Percentiles rank a stretch among this genome's conserved stretches.
phyloP scores from a whole-genome alignment of 2,797 vertebrate species.

The Pachyuromys duprasi region DNA sequence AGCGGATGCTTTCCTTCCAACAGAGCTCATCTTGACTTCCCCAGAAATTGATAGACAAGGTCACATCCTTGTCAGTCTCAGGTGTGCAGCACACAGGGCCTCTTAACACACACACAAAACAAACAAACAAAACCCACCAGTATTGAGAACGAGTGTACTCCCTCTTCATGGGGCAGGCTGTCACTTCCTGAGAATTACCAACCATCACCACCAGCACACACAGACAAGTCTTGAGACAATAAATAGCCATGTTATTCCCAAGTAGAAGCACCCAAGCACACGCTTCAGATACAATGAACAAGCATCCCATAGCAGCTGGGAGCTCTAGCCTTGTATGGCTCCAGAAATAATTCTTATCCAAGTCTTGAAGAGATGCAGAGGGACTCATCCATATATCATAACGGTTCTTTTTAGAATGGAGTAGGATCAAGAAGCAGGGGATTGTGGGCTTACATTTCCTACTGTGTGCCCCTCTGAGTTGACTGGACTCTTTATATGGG shows the following conservation, averaged over 20 bases:
- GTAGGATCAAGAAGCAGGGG: neutral
- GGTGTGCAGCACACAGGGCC: neutral
- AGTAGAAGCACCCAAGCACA: neutral
- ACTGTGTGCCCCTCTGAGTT: neutral
- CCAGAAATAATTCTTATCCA: conserved; percentile 31
- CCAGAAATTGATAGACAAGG: neutral
- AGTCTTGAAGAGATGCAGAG: neutral
- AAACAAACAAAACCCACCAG: neutral
- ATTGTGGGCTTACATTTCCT: neutral
- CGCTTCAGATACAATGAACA: neutral
- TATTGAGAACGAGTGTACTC: neutral
- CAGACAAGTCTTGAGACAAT: neutral
- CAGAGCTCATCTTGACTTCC: neutral
- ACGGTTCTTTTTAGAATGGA: neutral
- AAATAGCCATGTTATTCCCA: neutral
- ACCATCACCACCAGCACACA: neutral
- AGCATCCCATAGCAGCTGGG: neutral
- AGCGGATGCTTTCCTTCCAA: neutral
- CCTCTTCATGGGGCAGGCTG: too few species aligned
- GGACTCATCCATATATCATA: neutral
- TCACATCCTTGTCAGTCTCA: neutral
- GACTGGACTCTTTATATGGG: neutral
- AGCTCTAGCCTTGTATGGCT: neutral
- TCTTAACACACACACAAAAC: too few species aligned
- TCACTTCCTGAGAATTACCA: neutral